These are phyloP conservation scores for Serilophus lunatus DNA, from an alignment of 2,113 vertebrate species.

Conservation along the genomic window DNA sequence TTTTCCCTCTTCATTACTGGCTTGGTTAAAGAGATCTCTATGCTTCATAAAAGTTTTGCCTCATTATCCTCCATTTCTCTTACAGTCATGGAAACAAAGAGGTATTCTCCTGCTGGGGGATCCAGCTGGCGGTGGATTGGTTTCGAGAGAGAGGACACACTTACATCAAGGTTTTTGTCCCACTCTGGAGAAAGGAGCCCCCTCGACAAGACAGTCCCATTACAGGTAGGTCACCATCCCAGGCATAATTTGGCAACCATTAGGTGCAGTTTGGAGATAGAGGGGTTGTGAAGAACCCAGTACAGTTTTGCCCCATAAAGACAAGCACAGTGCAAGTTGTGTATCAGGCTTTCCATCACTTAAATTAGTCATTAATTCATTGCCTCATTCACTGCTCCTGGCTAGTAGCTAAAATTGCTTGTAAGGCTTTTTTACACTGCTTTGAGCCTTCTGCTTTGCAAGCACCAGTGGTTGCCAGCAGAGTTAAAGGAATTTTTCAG, in stretches of 20 bases:
- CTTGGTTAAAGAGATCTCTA: not conserved
- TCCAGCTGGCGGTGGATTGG: constrained; percentile 90
- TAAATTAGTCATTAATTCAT: not conserved
- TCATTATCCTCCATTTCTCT: constrained; percentile 6
- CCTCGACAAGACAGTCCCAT: constrained; percentile 81
- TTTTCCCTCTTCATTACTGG: not conserved
- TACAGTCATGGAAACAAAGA: constrained; percentile 88
- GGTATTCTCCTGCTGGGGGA: constrained; percentile 88
- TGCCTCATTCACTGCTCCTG: not conserved
- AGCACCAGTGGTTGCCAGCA: not conserved
- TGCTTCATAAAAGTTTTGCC: not conserved
- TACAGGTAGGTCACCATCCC: constrained; percentile 71
- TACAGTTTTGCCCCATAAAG: not conserved
- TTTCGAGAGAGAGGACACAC: constrained; percentile 84
- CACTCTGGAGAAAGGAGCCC: constrained; percentile 88
- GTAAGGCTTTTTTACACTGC: not conserved
- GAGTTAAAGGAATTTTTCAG: not conserved
- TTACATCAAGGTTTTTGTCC: constrained; percentile 90
- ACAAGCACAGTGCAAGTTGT: not conserved
- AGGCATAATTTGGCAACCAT: not conserved
- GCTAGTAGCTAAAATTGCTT: not conserved
- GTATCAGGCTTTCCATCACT: not conserved
- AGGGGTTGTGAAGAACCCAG: not conserved
- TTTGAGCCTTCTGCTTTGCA: not conserved
- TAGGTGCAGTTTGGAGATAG: not conserved